Conservation (phyloP, 2,888 invertebrate species). For the Amiota communis region DNA sequence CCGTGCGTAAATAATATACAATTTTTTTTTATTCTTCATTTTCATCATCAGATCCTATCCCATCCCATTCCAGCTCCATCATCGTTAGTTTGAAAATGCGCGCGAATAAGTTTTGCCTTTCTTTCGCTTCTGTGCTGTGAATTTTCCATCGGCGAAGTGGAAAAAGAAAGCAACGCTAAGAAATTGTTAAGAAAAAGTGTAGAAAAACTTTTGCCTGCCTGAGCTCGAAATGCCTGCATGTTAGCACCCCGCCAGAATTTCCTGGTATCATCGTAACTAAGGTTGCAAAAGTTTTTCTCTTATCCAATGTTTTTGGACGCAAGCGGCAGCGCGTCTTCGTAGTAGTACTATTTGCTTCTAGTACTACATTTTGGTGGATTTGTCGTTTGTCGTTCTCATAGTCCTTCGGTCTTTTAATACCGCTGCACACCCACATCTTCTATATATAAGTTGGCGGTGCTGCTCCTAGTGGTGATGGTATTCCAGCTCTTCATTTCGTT, state of each 20-base stretch:
- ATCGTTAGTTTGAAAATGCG: conserved; percentile 60
- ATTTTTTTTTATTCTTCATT: conserved; percentile 50
- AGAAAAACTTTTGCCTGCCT: conserved; percentile 37
- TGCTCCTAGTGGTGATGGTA: conserved; percentile 35
- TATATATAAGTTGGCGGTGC: no score
- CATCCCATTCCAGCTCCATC: not conserved
- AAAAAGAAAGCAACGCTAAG: conserved; percentile 9
- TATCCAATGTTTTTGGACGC: conserved; percentile 31
- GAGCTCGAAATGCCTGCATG: conserved; percentile 25
- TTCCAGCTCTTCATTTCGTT: conserved; percentile 32
- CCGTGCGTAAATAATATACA: conserved; percentile 73
- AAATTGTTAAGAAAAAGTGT: conserved; percentile 53
- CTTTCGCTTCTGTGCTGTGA: conserved; percentile 19
- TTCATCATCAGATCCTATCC: conserved; percentile 15
- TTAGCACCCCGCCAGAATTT: not conserved
- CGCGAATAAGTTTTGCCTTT: conserved; percentile 61
- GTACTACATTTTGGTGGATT: conserved; percentile 16
- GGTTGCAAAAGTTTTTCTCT: conserved; percentile 37
- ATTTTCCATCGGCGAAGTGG: conserved; percentile 2
- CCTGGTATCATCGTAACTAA: conserved; percentile 15
- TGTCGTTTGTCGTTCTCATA: conserved; percentile 33
- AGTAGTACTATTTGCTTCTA: conserved; percentile 37
- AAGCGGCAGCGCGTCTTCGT: conserved; percentile 32
- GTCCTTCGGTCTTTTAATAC: conserved; percentile 33
- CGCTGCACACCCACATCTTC: conserved; percentile 59